A percentile compares a stretch with the other conserved stretches of the same genome.
Evolutionary conservation across 2,113 vertebrate species (phyloP).

Genomic region (Caracal caracal): DNA sequence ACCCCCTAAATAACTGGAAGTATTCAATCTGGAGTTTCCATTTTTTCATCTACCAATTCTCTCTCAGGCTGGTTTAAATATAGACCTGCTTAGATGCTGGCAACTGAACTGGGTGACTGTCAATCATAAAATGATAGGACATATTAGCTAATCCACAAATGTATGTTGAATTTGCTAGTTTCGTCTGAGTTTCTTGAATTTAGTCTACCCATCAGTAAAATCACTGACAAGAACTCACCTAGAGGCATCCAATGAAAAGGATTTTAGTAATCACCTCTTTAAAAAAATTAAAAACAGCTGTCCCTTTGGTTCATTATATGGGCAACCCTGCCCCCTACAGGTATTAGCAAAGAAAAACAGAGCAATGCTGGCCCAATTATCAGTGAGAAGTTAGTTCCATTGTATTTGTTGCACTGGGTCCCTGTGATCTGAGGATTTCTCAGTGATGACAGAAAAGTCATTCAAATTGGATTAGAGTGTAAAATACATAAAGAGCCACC

Average conservation of each 20-base stretch:
- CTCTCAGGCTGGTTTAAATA: not conserved
- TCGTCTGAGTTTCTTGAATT: conserved; percentile 17
- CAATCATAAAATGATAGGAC: not conserved
- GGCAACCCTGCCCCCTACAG: conserved; percentile 53
- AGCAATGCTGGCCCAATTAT: not conserved
- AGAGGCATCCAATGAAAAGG: not conserved
- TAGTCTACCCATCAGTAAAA: conserved; percentile 13
- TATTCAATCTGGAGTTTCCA: not conserved
- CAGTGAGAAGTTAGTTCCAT: conserved; percentile 4
- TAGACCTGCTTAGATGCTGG: not conserved
- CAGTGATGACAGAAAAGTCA: not conserved
- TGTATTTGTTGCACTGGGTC: not conserved
- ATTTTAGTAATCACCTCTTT: not conserved
- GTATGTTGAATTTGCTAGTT: conserved; percentile 7
- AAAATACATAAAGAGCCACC: not conserved
- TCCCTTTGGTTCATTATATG: conserved; percentile 19
- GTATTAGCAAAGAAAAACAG: conserved; percentile 38
- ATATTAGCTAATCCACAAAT: conserved; percentile 23
- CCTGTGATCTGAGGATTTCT: conserved; percentile 21
- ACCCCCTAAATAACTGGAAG: not conserved
- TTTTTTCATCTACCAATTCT: not conserved
- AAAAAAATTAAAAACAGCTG: not conserved
- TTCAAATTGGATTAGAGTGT: conserved; percentile 29
- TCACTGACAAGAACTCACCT: not conserved
- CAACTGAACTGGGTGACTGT: not conserved